Percentiles rank a stretch among this genome's conserved stretches.
Conservation (phyloP, 1,140 invertebrate genomes). For the Idris sp. region DNA sequence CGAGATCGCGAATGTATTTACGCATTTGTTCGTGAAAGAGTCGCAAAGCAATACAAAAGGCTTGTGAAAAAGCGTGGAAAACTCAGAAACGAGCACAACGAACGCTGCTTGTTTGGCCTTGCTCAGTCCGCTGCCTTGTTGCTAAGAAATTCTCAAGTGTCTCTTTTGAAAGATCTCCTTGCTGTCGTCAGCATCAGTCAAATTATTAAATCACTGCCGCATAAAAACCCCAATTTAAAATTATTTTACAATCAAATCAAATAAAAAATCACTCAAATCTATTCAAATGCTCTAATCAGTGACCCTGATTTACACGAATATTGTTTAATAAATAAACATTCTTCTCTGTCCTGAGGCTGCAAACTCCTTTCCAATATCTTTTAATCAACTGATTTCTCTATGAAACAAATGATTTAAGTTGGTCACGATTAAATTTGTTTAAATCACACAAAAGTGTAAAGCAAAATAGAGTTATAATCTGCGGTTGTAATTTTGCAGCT, state of each 20-base stretch:
- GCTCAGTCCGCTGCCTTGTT: constrained; percentile 20
- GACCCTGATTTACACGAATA: no score
- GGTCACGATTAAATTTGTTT: not conserved
- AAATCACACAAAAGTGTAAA: not conserved
- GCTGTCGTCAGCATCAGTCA: not conserved
- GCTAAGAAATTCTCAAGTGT: constrained; percentile 20
- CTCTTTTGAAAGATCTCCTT: constrained; percentile 9
- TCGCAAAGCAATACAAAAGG: constrained; percentile 3
- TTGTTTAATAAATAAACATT: no score
- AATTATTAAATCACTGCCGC: no score
- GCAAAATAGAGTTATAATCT: constrained; percentile 19
- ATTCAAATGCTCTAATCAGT: no score
- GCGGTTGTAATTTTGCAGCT: not conserved
- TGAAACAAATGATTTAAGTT: no score
- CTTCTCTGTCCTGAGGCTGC: no score
- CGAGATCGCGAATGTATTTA: constrained; percentile 12
- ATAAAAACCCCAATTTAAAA: no score
- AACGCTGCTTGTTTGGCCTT: constrained; percentile 32
- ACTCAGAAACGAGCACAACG: constrained; percentile 34
- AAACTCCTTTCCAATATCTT: no score
- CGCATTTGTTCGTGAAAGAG: constrained; percentile 15
- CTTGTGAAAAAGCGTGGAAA: constrained; percentile 29
- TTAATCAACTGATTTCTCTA: no score
- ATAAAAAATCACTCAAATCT: no score
- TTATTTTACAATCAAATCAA: no score